These are phyloP conservation scores for Melanostoma mellinum DNA, from an alignment of 2,888 invertebrate genomes.

Conservation along the genomic window DNA sequence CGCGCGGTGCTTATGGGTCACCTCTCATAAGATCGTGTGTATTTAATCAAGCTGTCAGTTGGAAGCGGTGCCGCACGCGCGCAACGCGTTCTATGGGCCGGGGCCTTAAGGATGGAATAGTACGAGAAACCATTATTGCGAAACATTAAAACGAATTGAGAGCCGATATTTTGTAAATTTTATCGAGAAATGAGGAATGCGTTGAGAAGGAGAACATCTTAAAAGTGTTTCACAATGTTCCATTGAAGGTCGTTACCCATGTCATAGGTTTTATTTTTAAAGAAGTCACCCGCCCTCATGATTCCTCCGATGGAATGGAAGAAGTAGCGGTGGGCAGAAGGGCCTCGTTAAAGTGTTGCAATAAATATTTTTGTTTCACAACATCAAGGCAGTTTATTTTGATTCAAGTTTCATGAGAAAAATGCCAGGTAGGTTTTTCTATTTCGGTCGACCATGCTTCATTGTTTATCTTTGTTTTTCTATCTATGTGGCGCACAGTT, in stretches of 20 bases:
- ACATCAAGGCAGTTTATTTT: too few relatives aligned
- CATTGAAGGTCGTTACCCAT: constrained; percentile 13
- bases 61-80: too few relatives aligned
- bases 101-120: constrained; percentile 19
- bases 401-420: too few relatives aligned
- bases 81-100: too few relatives aligned
- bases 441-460: background rate
- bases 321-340: background rate
- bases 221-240: constrained; percentile 5
- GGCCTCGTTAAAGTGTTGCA: background rate
- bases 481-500: background rate
- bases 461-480: background rate
- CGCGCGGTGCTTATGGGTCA: too few relatives aligned
- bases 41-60: too few relatives aligned
- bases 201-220: background rate
- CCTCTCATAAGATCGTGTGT: too few relatives aligned
- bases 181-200: background rate
- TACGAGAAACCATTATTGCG: constrained; percentile 10
- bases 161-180: constrained; percentile 2
- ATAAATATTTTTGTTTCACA: too few relatives aligned
- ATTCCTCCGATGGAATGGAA: background rate
- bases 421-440: background rate
- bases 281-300: background rate
- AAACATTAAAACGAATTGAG: constrained; percentile 7
- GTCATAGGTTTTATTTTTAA: background rate